Base-by-base conservation (phyloP, 2,797 vertebrate species). In the Ceryle rudis region DNA sequence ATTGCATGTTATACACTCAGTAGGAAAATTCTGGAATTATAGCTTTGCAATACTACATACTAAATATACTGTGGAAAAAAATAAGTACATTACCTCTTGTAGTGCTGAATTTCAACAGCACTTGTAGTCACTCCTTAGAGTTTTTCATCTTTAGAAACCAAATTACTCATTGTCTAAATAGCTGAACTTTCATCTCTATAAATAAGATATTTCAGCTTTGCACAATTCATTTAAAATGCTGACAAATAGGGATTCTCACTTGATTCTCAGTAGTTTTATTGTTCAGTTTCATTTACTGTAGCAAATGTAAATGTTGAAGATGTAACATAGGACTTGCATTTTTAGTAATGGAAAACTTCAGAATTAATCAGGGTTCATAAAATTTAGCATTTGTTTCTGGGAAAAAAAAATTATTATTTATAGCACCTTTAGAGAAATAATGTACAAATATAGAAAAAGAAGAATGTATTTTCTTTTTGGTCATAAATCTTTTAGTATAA, bases 111-210 rank as follows among this genome's bases (percentile, higher is more conserved):
- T 97, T 90, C 78, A 94, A 93, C 90, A 95, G 95, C 89, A 93
- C 95, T 97, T 91, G 93, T 92, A 95, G 94, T 97, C 93, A 97
- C 90, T 94, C 96, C 96, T 96, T 97, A 96, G 65, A 57, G 93
- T 95, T 97, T 94, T 93, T 95, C 96, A 96, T 96, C 95, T 97
- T 97, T 92, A 94, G 97, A 93, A 96, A 95, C 94, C 81, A 96
- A 97, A 97, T 97, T 97, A 95, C 96, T 96, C 97, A 97, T 97
- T 98, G 96, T 98, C 96, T 98, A 85, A 95, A 92, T 95, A 91
- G 97, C 96, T 97, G 92, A 97, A 97, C 90, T 96, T 97, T 98
- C 97, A 96, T 96, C 96, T 97, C 97, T 97, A 88, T 97, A 97
- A 98, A 97, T 97, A 97, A 97, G 95, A 87, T 85, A 96, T 96